Conservation (phyloP, 2,888 invertebrate species). For the Laspeyria flexula region DNA sequence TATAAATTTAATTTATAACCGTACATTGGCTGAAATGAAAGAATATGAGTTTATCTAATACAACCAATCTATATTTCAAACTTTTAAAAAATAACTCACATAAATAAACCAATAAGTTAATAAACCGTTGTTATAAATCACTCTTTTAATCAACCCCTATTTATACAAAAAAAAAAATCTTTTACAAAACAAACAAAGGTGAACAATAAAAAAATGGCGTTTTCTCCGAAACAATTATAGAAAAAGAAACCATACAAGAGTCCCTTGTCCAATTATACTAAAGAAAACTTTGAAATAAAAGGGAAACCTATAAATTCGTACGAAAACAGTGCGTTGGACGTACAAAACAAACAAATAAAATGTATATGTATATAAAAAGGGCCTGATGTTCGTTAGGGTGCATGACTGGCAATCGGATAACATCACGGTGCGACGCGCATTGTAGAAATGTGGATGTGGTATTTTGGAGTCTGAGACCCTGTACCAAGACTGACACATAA, state of each 20-base stretch:
- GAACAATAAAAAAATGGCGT: slow-evolving; percentile 12
- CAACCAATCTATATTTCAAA: too few relatives aligned
- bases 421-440: slow-evolving; percentile 39
- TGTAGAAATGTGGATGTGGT: slow-evolving; percentile 53
- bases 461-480: slow-evolving; percentile 9
- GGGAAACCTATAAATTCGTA: slow-evolving; percentile 69
- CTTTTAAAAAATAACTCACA: too few relatives aligned
- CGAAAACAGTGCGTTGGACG: slow-evolving; percentile 62
- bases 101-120: too few relatives aligned
- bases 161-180: neutral
- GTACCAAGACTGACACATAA: too few relatives aligned
- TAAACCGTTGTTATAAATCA: too few relatives aligned
- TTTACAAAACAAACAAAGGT: neutral
- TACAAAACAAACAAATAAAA: slow-evolving; percentile 73
- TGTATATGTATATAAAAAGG: slow-evolving; percentile 59
- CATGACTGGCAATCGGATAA: slow-evolving; percentile 82
- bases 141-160: too few relatives aligned
- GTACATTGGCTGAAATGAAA: too few relatives aligned
- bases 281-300: slow-evolving; percentile 60
- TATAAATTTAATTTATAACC: too few relatives aligned
- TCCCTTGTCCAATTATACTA: slow-evolving; percentile 45
- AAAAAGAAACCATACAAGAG: slow-evolving; percentile 44
- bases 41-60: too few relatives aligned
- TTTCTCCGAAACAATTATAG: slow-evolving; percentile 34
- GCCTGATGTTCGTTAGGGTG: slow-evolving; percentile 77